A percentile compares a stretch with the other conserved stretches of the same genome.
phyloP scores from a whole-genome alignment of 2,888 invertebrate genomes.

The Temnothorax ravouxi region DNA sequence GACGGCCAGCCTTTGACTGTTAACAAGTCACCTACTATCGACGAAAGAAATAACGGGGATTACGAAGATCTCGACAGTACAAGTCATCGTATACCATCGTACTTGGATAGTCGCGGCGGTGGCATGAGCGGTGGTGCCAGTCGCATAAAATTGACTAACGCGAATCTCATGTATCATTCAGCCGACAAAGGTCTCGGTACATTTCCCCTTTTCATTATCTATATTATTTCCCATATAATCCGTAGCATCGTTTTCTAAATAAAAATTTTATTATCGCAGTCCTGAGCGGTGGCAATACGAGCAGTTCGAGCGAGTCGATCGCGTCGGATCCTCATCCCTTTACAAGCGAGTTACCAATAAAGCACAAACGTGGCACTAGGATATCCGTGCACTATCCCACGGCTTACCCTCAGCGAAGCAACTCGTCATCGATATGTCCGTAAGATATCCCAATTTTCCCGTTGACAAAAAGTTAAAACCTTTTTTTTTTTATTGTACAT shows the following conservation, averaged over 20 bases:
- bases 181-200: constrained; percentile 80
- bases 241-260: not conserved
- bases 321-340: constrained; percentile 87
- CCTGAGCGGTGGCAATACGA: constrained; percentile 87
- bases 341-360: constrained; percentile 83
- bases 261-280: constrained; percentile 70
- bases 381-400: constrained; percentile 87
- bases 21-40: constrained; percentile 78
- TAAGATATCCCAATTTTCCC: constrained; percentile 81
- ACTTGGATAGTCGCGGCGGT: constrained; percentile 77
- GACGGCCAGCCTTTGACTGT: constrained; percentile 79
- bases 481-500: not conserved
- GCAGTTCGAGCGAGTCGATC: constrained; percentile 95
- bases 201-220: not conserved
- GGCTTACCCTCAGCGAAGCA: constrained; percentile 86
- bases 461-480: not conserved
- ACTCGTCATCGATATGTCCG: constrained; percentile 84
- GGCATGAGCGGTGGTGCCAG: constrained; percentile 74
- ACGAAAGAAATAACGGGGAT: constrained; percentile 82
- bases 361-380: constrained; percentile 88
- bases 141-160: constrained; percentile 80
- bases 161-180: constrained; percentile 84
- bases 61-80: constrained; percentile 80
- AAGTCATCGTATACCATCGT: constrained; percentile 80
- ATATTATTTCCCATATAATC: not conserved